Evolutionary conservation across 2,797 vertebrate species (phyloP), one percentile per base, ranked within the genome.

Genomic region (Lithobates pipiens): DNA sequence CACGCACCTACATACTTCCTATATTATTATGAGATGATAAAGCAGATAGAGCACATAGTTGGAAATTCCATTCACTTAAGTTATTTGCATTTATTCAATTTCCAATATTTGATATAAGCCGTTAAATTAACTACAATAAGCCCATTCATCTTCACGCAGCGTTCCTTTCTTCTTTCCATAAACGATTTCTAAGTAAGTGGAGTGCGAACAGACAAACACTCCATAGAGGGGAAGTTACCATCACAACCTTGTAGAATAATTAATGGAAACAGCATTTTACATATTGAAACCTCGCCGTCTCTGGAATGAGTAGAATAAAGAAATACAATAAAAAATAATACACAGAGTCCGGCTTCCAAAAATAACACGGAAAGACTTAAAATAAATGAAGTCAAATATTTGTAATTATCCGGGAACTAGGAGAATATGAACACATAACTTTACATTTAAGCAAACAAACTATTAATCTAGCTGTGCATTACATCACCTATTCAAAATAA

Each of bases 381-480:
- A 74, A 81, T 85, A 80, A 85, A 81, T 75, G n/a, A 63, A 27
- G 50, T 76, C 21, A 76, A 81, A 85, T 85, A 57, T 85, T 69
- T 76, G 61, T 76, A 76, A 81, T 85, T 80, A 54, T 85, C n/a
- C 72, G 61, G 46, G 32, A 81, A 85, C 32, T n/a, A 8, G 6
- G 61, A 57, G n/a, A 75, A 57, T 25, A 44, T 80, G 77, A 85
- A 76, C 65, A 75, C 77, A 80, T 85, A 80, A 70, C 84, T 80
- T 79, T 75, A 85, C 84, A 75, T 80, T 75, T 70, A 71, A 32
- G 46, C 78, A 85, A 81, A 85, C 84, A 85, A 76, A 70, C 73
- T 70, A 81, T 85, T 85, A 68, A 85, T 85, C 46, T 85, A 81
- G 80, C 77, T 61, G 44, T 15, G 57, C 46, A 68, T 81, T 75